These are phyloP conservation scores for Eupeodes luniger DNA, from an alignment of 2,888 invertebrate genomes.

Conservation along the genomic window DNA sequence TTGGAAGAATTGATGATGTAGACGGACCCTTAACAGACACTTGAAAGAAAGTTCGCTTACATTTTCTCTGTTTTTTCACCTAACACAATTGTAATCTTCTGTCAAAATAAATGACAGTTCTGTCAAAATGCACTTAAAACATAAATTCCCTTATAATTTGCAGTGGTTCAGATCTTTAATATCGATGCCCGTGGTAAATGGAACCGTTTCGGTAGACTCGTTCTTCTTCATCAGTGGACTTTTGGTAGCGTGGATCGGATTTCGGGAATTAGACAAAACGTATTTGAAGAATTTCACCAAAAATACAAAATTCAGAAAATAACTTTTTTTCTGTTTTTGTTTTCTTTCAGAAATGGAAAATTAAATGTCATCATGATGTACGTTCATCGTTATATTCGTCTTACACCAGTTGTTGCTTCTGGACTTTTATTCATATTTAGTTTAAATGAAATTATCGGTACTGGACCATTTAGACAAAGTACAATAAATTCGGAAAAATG, in stretches of 20 bases:
- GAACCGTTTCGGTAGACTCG: conserved; percentile 85
- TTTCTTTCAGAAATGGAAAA: conserved; percentile 76
- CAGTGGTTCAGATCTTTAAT: conserved; percentile 57
- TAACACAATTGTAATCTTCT: too few species aligned
- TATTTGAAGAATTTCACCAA: background rate
- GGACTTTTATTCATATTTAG: conserved; percentile 84
- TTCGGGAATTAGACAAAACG: conserved; percentile 74
- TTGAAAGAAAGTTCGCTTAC: too few species aligned
- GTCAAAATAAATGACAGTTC: background rate
- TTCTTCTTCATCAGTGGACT: conserved; percentile 86
- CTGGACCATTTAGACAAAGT: conserved; percentile 82
- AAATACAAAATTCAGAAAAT: background rate
- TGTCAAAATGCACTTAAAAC: background rate
- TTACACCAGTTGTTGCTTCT: conserved; percentile 85
- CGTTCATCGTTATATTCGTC: conserved; percentile 82
- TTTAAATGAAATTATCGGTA: conserved; percentile 83
- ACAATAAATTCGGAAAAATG: conserved; percentile 77
- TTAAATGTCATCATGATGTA: conserved; percentile 80
- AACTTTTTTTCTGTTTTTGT: background rate
- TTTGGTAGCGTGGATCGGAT: conserved; percentile 81
- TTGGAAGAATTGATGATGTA: too few species aligned
- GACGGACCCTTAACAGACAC: too few species aligned
- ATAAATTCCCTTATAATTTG: background rate
- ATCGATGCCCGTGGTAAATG: conserved; percentile 79
- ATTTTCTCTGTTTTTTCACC: too few species aligned